Conservation (phyloP, 2,888 invertebrate genomes). For the Caenorhabditis doughertyi region DNA sequence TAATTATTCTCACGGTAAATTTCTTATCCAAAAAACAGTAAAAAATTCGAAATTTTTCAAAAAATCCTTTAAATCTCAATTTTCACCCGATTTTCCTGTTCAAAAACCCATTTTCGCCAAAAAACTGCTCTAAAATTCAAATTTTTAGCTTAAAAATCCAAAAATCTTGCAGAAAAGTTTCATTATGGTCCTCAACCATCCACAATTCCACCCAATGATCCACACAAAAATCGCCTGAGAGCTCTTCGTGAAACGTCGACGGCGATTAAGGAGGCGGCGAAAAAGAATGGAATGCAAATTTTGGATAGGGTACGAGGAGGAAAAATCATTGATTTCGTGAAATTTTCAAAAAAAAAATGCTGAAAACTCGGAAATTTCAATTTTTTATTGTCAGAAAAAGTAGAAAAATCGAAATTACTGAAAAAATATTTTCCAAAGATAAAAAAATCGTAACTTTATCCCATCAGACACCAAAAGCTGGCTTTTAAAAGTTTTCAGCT, state of each 20-base stretch:
- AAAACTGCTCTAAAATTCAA: no score
- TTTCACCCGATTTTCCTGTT: not conserved
- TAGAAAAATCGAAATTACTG: no score
- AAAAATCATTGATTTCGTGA: no score
- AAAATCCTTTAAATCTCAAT: not conserved
- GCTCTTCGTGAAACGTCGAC: not conserved
- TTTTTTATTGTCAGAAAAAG: no score
- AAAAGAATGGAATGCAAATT: slow-evolving; percentile 59
- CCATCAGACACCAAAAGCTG: no score
- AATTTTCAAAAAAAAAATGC: no score
- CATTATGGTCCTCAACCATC: slow-evolving; percentile 3
- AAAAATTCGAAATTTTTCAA: not conserved
- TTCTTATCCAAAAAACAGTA: not conserved
- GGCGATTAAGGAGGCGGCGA: slow-evolving; percentile 44
- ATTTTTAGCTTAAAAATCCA: not conserved
- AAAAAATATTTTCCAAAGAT: no score
- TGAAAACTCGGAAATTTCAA: no score
- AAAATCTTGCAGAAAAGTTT: slow-evolving; percentile 18
- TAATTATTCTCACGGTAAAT: not conserved
- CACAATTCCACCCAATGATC: not conserved
- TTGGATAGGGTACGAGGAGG: slow-evolving; percentile 48
- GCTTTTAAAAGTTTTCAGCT: no score
- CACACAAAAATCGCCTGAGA: slow-evolving; percentile 22
- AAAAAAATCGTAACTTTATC: no score
- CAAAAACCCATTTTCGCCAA: not conserved